Evolutionary conservation across 2,888 invertebrate species (phyloP), one percentile per base, ranked within the genome.

Genomic region (Saturnia japonica): DNA sequence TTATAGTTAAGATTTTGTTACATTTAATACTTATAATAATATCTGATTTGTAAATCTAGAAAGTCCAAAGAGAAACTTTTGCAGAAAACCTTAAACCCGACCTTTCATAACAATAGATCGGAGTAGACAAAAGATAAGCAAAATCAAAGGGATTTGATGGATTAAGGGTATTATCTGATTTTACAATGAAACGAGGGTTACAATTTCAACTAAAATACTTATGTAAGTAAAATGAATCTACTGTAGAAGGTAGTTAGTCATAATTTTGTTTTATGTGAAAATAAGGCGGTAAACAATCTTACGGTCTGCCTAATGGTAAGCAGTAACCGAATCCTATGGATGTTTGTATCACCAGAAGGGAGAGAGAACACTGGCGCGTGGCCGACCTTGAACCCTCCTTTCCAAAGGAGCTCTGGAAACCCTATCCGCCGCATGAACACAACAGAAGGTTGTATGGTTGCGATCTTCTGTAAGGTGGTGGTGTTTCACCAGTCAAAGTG

Each of bases 41-140:
- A 19, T 40, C 64, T 64, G 40, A 64, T 64, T 40, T 64, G n/a
- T 64, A 64, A 64, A 8, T 40, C 7, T 40, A 57, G 16, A 40
- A n/a, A 19, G 12, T 64, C 16, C 40, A 64, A 64, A 64, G 64
- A 40, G 16, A 64, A 64, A 19, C 40, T 64, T 64, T 64, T 34
- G 19, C 34, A 64, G 40, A 64, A 40, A 14, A 40, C 19, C 19
- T 64, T 40, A 16, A 40, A 64, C 64, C 34, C 34, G 4, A 40
- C n/a, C 34, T 25, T 64, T 40, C 40, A 9, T 40, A 64, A 64
- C 64, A n/a, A n/a, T 64, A 40, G 40, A 64, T 40, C n/a, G 22
- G 28, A 60, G 28, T 8, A 8, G 40, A 64, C 9, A 11, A 64
- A 28, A 64, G 64, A 64, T 64, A 64, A 64, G n/a, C 64, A 40